phyloP scores from a whole-genome alignment of 1,140 invertebrate genomes.

The Chymomyza costata region DNA sequence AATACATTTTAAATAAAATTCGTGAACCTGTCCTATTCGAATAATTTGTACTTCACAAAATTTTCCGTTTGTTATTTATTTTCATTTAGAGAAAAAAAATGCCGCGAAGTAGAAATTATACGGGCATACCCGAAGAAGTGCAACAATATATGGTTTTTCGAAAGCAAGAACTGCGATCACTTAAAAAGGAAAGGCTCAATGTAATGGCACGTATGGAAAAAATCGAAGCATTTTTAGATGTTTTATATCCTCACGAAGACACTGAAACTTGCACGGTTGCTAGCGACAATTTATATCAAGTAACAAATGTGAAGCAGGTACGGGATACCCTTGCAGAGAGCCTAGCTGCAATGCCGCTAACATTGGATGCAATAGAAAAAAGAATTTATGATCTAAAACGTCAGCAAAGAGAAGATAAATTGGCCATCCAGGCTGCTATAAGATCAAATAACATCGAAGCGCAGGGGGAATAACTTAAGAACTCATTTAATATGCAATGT shows the following conservation, averaged over 20 bases:
- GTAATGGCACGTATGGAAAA: constrained; percentile 23
- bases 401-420: no score
- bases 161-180: constrained; percentile 35
- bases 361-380: no score
- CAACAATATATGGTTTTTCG: constrained; percentile 41
- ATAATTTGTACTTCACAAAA: no score
- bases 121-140: constrained; percentile 35
- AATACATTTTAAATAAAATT: no score
- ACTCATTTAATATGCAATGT: no score
- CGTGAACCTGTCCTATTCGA: no score
- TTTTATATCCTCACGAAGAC: constrained; percentile 35
- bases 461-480: no score
- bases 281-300: constrained; percentile 38
- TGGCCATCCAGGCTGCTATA: no score
- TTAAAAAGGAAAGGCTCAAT: constrained; percentile 44
- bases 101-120: constrained; percentile 9
- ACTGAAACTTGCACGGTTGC: constrained; percentile 36
- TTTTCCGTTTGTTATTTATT: constrained; percentile 8
- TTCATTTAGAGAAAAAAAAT: constrained; percentile 3
- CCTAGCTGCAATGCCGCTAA: no score
- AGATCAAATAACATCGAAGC: no score
- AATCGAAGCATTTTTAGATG: constrained; percentile 25
- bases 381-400: no score
- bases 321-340: constrained; percentile 23
- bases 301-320: constrained; percentile 32